These are phyloP conservation scores for Lota lota DNA, from an alignment of 2,113 vertebrate genomes.

Conservation along the genomic window DNA sequence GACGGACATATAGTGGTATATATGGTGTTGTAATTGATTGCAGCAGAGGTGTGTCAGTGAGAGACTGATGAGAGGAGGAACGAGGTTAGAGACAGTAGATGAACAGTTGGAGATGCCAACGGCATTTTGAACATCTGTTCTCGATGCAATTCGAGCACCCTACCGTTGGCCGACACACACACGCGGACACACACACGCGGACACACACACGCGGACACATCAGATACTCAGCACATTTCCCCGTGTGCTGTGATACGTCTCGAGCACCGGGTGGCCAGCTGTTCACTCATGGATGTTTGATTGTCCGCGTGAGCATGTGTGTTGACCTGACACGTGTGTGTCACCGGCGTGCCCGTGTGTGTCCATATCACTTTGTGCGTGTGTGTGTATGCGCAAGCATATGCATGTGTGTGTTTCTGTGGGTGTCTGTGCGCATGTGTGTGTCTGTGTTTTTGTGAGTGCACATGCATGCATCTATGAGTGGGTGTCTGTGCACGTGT, in stretches of 20 bases:
- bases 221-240: too few relatives aligned
- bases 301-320: not conserved
- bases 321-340: not conserved
- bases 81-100: slow-evolving; percentile 27
- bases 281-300: slow-evolving; percentile 21
- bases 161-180: not conserved
- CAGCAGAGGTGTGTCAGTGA: too few relatives aligned
- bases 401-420: slow-evolving; percentile 1
- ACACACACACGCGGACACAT: slow-evolving; percentile 3
- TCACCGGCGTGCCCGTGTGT: not conserved
- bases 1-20: too few relatives aligned
- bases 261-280: slow-evolving; percentile 3
- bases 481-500: too few relatives aligned
- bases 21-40: too few relatives aligned
- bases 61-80: slow-evolving; percentile 3
- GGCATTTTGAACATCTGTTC: slow-evolving; percentile 56
- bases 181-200: slow-evolving; percentile 5
- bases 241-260: not conserved
- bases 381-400: not conserved
- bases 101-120: slow-evolving; percentile 40
- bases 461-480: too few relatives aligned
- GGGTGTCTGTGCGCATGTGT: slow-evolving; percentile 2
- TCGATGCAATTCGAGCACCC: slow-evolving; percentile 32
- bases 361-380: not conserved
- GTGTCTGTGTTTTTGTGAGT: too few relatives aligned